Evolutionary conservation across 2,113 vertebrate species (phyloP).

Genomic region (Vombatus ursinus): DNA sequence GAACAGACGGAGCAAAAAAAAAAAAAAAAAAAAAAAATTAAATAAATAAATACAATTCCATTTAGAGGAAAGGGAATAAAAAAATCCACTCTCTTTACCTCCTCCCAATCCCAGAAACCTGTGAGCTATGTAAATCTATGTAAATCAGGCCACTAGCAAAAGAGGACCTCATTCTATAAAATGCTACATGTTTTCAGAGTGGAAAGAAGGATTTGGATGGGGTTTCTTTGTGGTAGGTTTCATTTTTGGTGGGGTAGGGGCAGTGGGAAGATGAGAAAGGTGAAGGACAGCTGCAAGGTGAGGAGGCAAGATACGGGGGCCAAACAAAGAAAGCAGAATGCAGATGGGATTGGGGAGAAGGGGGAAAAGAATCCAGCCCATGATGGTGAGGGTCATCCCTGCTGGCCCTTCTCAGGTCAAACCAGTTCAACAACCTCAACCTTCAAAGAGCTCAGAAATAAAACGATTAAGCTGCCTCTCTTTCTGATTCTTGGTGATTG

Average conservation of each 20-base stretch:
- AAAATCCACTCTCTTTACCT: constrained; percentile 68
- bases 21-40: no score
- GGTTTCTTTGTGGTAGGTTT: not conserved
- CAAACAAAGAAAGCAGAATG: not conserved
- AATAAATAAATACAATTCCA: constrained; percentile 41
- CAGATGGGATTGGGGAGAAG: not conserved
- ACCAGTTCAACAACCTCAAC: not conserved
- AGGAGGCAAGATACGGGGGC: constrained; percentile 24
- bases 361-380: not conserved
- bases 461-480: not conserved
- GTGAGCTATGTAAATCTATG: constrained; percentile 67
- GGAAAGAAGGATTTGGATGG: not conserved
- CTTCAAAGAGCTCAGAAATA: not conserved
- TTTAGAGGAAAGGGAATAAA: constrained; percentile 46
- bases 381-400: not conserved
- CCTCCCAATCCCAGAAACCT: constrained; percentile 62
- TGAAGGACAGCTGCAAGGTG: constrained; percentile 33
- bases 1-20: no score
- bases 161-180: constrained; percentile 41
- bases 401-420: rapidly evolving
- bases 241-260: not conserved
- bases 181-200: constrained; percentile 46
- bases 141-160: constrained; percentile 14
- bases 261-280: not conserved
- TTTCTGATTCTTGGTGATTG: constrained; percentile 14